phyloP scores from a whole-genome alignment of 2,113 vertebrate species.

The Tenrec ecaudatus region DNA sequence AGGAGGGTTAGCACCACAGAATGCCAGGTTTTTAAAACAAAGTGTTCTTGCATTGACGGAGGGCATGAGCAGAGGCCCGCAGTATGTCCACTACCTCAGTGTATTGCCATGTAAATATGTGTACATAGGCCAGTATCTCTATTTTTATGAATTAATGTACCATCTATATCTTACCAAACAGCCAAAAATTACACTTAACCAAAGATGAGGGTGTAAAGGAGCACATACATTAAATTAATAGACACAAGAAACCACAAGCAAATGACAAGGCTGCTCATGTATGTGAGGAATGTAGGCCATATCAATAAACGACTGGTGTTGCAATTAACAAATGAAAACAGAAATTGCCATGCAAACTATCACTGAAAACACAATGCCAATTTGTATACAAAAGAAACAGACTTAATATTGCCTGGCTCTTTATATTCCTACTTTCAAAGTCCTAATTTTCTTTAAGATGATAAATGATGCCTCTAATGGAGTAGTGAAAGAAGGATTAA shows the following conservation, averaged over 20 bases:
- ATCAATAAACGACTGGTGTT: neutral
- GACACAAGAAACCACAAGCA: neutral
- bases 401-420: neutral
- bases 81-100: too few relatives aligned
- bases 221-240: neutral
- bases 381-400: too few relatives aligned
- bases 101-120: too few relatives aligned
- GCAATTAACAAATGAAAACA: neutral
- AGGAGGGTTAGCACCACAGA: too few relatives aligned
- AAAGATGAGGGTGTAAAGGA: neutral
- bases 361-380: too few relatives aligned
- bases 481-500: neutral
- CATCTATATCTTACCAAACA: too few relatives aligned
- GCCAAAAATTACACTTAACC: neutral
- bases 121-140: too few relatives aligned
- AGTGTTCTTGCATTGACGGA: too few relatives aligned
- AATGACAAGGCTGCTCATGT: neutral
- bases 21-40: too few relatives aligned
- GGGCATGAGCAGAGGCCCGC: too few relatives aligned
- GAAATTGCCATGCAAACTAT: neutral
- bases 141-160: too few relatives aligned
- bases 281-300: neutral
- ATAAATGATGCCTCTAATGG: neutral
- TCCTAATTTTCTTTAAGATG: conserved; percentile 12
- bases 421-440: neutral